A percentile compares a stretch with the other conserved stretches of the same genome.
Evolutionary conservation across 2,888 invertebrate genomes (phyloP).

Genomic region (Amiota communis): DNA sequence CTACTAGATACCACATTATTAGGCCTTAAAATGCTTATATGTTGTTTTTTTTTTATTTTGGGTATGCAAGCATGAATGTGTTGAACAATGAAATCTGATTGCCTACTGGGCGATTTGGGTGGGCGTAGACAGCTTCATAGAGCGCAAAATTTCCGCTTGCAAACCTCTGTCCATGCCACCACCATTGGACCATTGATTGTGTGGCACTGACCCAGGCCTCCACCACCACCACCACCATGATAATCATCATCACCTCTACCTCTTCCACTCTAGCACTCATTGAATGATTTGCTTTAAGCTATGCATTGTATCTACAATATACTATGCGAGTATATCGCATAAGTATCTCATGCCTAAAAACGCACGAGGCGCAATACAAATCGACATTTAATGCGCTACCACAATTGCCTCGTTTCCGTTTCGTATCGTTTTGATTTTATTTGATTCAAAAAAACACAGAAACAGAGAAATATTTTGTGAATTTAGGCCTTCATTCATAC

Average conservation of each 20-base stretch:
- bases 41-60: too few relatives aligned
- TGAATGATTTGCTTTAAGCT: background rate
- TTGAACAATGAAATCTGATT: slow-evolving; percentile 43
- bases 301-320: background rate
- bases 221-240: background rate
- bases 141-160: slow-evolving; percentile 18
- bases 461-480: too few relatives aligned
- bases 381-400: slow-evolving; percentile 66
- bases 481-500: slow-evolving; percentile 14
- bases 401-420: slow-evolving; percentile 58
- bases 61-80: background rate
- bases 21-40: too few relatives aligned
- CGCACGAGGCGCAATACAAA: slow-evolving; percentile 56
- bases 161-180: background rate
- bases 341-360: slow-evolving; percentile 56
- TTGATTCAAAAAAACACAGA: too few relatives aligned
- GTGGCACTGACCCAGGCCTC: too few relatives aligned
- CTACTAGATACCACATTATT: too few relatives aligned
- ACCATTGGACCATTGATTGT: too few relatives aligned
- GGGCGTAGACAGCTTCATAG: slow-evolving; percentile 49
- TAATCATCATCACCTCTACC: background rate
- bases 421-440: slow-evolving; percentile 25
- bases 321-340: background rate
- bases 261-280: background rate
- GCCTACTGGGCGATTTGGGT: slow-evolving; percentile 58